phyloP scores from a whole-genome alignment of 2,113 vertebrate genomes.

The Macaca mulatta region DNA sequence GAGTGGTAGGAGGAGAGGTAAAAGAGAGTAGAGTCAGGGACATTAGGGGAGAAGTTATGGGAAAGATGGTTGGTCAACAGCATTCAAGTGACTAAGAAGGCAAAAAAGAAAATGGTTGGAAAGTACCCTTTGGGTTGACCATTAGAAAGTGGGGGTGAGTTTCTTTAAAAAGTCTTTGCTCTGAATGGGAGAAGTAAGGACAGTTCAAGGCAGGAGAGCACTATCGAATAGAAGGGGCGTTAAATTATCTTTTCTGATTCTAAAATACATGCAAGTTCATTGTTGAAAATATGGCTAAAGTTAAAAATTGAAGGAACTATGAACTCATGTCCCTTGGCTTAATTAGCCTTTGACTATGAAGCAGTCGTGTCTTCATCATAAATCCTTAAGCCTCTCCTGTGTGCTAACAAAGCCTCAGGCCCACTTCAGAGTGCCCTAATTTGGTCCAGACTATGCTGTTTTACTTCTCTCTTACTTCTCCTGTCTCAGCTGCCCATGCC shows the following conservation, averaged over 20 bases:
- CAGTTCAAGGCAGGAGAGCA: not conserved
- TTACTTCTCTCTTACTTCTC: not conserved
- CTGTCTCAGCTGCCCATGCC: not conserved
- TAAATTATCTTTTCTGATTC: not conserved
- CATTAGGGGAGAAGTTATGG: not conserved
- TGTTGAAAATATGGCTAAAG: not conserved
- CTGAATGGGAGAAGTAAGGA: not conserved
- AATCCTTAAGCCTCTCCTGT: not conserved
- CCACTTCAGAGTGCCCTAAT: not conserved
- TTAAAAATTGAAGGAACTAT: not conserved
- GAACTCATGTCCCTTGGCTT: not conserved
- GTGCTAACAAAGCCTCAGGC: not conserved
- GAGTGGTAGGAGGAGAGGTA: not conserved
- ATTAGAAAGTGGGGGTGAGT: not conserved
- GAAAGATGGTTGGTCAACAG: not conserved
- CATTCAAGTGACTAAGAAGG: not conserved
- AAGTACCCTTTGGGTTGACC: not conserved
- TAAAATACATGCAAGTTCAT: not conserved
- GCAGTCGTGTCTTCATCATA: not conserved
- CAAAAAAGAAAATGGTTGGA: not conserved
- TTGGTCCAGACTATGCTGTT: not conserved
- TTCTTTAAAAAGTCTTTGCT: not conserved
- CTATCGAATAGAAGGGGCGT: not conserved
- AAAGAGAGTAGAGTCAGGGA: not conserved
- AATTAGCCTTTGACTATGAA: not conserved